These are phyloP conservation scores for Tenthredo livida DNA, from an alignment of 2,888 invertebrate genomes.

Conservation along the genomic window DNA sequence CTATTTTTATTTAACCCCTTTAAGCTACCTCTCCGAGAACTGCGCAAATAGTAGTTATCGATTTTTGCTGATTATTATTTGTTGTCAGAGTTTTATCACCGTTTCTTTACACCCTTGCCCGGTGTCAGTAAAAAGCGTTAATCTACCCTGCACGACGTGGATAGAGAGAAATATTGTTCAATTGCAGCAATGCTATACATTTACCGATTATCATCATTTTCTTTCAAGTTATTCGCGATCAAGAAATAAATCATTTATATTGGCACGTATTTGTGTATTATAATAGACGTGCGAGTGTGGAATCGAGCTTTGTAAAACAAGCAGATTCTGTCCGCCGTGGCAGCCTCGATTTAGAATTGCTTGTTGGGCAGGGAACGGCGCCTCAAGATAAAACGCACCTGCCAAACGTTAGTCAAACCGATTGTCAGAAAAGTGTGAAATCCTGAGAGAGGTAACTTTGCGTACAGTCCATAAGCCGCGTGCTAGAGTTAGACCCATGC, in stretches of 20 bases:
- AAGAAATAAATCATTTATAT: background rate
- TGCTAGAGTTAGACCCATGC: conserved; percentile 12
- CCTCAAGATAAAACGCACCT: conserved; percentile 25
- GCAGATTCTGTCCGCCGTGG: background rate
- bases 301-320: background rate
- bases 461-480: background rate
- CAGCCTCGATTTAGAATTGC: conserved; percentile 3
- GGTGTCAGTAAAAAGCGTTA: background rate
- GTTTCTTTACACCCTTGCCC: background rate
- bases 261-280: background rate
- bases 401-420: conserved; percentile 27
- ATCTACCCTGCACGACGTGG: background rate
- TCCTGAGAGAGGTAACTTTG: conserved; percentile 15
- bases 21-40: conserved; percentile 35
- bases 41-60: background rate
- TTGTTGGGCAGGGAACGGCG: background rate
- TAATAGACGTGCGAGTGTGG: background rate
- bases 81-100: background rate
- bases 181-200: background rate
- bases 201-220: background rate
- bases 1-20: background rate
- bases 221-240: background rate
- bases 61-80: background rate
- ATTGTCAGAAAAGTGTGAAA: conserved; percentile 20
- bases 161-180: background rate